phyloP scores from a whole-genome alignment of 2,113 vertebrate species.

The Syrmaticus mikado region DNA sequence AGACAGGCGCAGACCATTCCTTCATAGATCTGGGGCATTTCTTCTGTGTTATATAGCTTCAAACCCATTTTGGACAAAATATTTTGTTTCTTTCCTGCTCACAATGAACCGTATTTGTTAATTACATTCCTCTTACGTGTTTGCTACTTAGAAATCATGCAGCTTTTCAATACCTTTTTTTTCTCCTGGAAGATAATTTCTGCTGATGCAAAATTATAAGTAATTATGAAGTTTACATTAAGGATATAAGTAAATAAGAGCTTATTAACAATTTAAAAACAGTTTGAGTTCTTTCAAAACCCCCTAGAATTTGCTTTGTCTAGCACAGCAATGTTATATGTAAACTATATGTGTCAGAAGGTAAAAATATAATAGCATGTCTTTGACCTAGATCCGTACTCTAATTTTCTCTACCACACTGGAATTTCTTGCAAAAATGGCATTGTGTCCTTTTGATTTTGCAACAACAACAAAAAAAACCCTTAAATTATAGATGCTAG shows the following conservation, averaged over 20 bases:
- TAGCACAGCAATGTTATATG: background rate
- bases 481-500: background rate
- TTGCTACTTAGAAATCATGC: background rate
- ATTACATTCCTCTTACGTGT: background rate
- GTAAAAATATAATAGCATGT: background rate
- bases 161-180: background rate
- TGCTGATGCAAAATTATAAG: background rate
- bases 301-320: background rate
- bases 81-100: background rate
- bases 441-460: background rate
- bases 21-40: background rate
- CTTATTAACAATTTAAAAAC: background rate
- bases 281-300: background rate
- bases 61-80: background rate
- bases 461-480: background rate
- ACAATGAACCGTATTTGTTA: background rate
- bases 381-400: background rate
- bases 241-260: background rate
- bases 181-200: background rate
- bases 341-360: background rate
- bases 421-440: background rate
- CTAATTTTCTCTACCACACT: background rate
- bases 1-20: background rate
- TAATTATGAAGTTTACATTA: background rate
- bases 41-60: background rate